These are phyloP conservation scores for Seriola quinqueradiata DNA, from an alignment of 2,113 vertebrate genomes.

Conservation along the genomic window DNA sequence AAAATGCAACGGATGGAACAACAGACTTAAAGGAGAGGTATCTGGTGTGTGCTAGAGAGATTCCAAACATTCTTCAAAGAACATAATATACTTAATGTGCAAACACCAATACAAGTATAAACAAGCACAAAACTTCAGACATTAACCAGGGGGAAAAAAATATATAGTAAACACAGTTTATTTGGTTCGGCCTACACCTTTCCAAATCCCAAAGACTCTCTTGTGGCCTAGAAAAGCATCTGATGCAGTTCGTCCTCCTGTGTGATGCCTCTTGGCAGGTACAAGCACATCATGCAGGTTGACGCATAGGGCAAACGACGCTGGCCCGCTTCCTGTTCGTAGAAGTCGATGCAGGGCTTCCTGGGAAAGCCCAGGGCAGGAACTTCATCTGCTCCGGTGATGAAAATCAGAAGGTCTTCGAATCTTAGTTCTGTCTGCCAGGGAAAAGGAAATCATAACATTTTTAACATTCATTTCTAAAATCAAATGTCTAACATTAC, in stretches of 20 bases:
- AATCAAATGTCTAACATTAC: background rate
- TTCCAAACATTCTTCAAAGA: background rate
- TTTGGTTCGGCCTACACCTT: constrained; percentile 1
- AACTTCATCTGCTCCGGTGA: constrained; percentile 13
- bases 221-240: background rate
- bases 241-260: background rate
- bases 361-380: background rate
- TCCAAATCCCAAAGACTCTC: constrained; percentile 10
- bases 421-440: constrained; percentile 1
- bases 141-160: too few species aligned
- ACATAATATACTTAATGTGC: background rate
- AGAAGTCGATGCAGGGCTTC: constrained; percentile 9
- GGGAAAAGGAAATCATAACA: background rate
- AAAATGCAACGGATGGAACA: background rate
- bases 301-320: background rate
- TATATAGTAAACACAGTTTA: too few species aligned
- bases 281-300: background rate
- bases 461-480: background rate
- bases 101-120: too few species aligned
- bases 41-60: background rate
- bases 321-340: background rate
- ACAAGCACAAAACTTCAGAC: too few species aligned
- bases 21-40: constrained; percentile 1
- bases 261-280: background rate
- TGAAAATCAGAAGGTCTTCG: constrained; percentile 11